Evolutionary conservation across 2,797 vertebrate genomes (phyloP).

Genomic region (Erethizon dorsatum): DNA sequence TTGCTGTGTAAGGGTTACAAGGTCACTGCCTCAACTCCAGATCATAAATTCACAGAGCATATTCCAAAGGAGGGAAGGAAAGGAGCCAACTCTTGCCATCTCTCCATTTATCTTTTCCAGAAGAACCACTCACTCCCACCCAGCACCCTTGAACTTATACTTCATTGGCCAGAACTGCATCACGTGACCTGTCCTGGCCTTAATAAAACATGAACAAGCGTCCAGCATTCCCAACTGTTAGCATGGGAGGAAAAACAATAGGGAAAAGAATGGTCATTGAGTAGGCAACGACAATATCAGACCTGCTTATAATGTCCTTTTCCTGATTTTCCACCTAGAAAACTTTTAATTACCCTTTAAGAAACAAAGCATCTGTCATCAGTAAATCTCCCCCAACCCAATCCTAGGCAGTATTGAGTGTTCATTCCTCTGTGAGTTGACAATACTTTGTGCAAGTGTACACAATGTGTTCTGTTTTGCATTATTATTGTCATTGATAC

Average conservation of each 20-base stretch:
- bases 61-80: slow-evolving; percentile 17
- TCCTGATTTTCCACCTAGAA: slow-evolving; percentile 20
- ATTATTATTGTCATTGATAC: not conserved
- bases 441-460: not conserved
- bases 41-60: not conserved
- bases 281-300: not conserved
- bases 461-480: not conserved
- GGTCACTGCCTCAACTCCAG: not conserved
- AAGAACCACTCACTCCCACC: not conserved
- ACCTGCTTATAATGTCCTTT: not conserved
- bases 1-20: not conserved
- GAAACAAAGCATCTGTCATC: not conserved
- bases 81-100: not conserved
- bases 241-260: not conserved
- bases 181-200: not conserved
- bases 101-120: not conserved
- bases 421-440: not conserved
- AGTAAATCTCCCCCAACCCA: not conserved
- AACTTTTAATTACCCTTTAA: slow-evolving; percentile 44
- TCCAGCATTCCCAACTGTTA: not conserved
- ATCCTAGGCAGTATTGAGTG: not conserved
- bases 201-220: slow-evolving; percentile 1
- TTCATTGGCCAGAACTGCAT: not conserved
- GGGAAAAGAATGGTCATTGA: not conserved
- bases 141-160: not conserved